phyloP scores from a whole-genome alignment of 2,888 invertebrate species.

The Hydroisotoma schaefferi region DNA sequence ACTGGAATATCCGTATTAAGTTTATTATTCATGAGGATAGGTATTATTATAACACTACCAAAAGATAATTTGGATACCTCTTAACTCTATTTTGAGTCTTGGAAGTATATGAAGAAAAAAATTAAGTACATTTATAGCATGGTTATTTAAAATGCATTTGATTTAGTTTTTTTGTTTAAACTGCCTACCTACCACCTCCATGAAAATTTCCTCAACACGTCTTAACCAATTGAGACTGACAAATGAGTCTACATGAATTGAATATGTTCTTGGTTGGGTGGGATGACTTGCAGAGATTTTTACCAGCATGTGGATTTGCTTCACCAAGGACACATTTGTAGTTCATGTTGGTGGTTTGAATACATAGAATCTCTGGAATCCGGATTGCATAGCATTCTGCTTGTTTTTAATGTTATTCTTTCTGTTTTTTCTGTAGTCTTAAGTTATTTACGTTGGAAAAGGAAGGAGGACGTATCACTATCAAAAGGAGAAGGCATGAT shows the following conservation, averaged over 20 bases:
- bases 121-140: too few species aligned
- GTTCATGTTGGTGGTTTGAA: slow-evolving; percentile 20
- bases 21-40: too few species aligned
- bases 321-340: slow-evolving; percentile 12
- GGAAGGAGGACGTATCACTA: not conserved
- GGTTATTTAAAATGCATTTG: not conserved
- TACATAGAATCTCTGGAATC: slow-evolving; percentile 27
- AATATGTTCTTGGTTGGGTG: not conserved
- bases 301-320: not conserved
- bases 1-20: too few species aligned
- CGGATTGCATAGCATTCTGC: slow-evolving; percentile 15
- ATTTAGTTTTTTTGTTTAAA: not conserved
- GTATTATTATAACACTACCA: too few species aligned
- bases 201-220: slow-evolving; percentile 7
- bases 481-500: not conserved
- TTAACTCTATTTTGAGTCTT: too few species aligned
- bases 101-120: too few species aligned
- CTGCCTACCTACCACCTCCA: slow-evolving; percentile 4
- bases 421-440: not conserved
- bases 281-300: not conserved
- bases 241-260: not conserved
- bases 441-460: not conserved
- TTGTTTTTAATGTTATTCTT: slow-evolving; percentile 6
- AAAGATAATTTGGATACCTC: too few species aligned
- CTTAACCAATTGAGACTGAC: slow-evolving; percentile 3